phyloP scores from a whole-genome alignment of 2,888 invertebrate genomes.

The Taphrorychus bicolor region DNA sequence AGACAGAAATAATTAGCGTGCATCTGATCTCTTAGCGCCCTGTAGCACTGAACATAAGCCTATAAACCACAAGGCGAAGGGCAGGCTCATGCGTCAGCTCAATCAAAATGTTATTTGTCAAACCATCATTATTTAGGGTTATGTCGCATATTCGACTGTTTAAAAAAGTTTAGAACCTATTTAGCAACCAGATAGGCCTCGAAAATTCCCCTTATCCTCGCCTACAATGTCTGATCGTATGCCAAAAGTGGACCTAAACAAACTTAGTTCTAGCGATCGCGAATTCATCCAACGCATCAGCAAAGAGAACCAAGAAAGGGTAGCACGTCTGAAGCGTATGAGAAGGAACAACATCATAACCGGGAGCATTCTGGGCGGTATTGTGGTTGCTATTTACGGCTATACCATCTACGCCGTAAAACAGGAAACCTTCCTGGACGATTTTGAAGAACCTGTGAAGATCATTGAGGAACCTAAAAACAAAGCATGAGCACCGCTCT shows the following conservation, averaged over 20 bases:
- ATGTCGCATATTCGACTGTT: too few relatives aligned
- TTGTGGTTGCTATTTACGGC: slow-evolving; percentile 79
- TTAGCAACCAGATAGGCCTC: too few relatives aligned
- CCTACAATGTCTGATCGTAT: slow-evolving; percentile 58
- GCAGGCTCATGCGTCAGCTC: too few relatives aligned
- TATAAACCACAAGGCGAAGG: too few relatives aligned
- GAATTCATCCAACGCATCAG: slow-evolving; percentile 84
- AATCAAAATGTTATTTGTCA: too few relatives aligned
- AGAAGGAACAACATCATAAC: slow-evolving; percentile 73
- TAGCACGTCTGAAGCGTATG: slow-evolving; percentile 67
- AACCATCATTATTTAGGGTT: too few relatives aligned
- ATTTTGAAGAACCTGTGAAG: slow-evolving; percentile 85
- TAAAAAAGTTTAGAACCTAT: too few relatives aligned
- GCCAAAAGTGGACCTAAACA: slow-evolving; percentile 64
- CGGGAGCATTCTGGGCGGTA: slow-evolving; percentile 69
- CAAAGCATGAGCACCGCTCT: slow-evolving; percentile 44
- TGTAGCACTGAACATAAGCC: too few relatives aligned
- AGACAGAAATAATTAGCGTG: too few relatives aligned
- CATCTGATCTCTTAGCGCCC: too few relatives aligned
- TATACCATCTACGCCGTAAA: slow-evolving; percentile 88
- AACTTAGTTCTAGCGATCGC: slow-evolving; percentile 70
- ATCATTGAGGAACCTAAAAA: slow-evolving; percentile 34
- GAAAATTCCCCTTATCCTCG: too few relatives aligned
- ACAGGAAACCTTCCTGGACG: slow-evolving; percentile 93
- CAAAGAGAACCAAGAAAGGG: slow-evolving; percentile 76